phyloP scores from a whole-genome alignment of 2,113 vertebrate species.

The Atrichornis clamosus region DNA sequence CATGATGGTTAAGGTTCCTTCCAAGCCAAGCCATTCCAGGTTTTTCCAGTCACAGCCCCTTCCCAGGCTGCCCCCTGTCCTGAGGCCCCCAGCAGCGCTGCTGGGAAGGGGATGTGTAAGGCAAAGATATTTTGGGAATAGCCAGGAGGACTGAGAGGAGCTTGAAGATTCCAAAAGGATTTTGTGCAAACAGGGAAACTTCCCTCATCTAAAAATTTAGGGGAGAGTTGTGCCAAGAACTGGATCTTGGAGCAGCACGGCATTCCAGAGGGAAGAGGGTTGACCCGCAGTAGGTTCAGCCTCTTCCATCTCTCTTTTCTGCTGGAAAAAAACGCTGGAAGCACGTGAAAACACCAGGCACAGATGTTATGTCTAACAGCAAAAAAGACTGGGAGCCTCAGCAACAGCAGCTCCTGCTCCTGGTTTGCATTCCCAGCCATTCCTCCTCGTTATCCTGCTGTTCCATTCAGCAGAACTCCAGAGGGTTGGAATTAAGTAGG shows the following conservation, averaged over 20 bases:
- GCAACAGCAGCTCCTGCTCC: neutral
- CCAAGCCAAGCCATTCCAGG: neutral
- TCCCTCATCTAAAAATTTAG: neutral
- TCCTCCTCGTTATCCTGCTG: neutral
- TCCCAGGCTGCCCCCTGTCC: neutral
- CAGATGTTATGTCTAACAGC: neutral
- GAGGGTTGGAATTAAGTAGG: neutral
- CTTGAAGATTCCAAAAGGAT: neutral
- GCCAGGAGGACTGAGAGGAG: neutral
- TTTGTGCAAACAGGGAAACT: neutral
- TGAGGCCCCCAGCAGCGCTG: neutral
- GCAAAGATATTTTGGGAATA: neutral
- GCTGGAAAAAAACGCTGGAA: neutral
- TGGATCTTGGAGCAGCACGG: neutral
- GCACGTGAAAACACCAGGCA: neutral
- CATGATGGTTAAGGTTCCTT: neutral
- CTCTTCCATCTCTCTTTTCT: neutral
- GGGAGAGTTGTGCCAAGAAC: neutral
- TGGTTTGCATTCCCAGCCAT: neutral
- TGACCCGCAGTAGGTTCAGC: neutral
- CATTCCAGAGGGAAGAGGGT: neutral
- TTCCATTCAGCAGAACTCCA: neutral
- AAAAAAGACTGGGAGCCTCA: neutral
- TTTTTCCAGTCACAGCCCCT: neutral
- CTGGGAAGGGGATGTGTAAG: neutral